Evolutionary conservation across 2,797 vertebrate species (phyloP).

Genomic region (Thripadectes ignobilis): DNA sequence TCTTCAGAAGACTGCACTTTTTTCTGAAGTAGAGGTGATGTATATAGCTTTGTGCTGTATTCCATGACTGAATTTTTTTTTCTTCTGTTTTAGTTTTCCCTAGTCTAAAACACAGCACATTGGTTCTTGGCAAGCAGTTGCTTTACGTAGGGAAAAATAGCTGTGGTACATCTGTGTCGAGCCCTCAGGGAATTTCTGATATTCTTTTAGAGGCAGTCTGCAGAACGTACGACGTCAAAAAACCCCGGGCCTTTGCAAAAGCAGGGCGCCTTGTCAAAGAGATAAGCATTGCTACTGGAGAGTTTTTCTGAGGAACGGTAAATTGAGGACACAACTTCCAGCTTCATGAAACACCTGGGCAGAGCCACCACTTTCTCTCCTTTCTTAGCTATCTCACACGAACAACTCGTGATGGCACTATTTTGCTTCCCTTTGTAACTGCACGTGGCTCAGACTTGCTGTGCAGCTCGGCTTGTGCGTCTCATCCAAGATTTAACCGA

Average conservation of each 20-base stretch:
- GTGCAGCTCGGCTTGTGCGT: not conserved
- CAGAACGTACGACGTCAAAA: not conserved
- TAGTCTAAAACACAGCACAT: not conserved
- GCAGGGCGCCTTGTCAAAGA: not conserved
- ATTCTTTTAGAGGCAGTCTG: not conserved
- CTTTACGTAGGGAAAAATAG: not conserved
- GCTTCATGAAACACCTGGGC: not conserved
- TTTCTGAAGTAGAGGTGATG: not conserved
- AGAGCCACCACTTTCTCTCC: not conserved
- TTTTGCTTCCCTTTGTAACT: not conserved
- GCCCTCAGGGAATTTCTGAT: not conserved
- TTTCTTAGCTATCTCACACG: not conserved
- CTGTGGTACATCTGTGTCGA: not conserved
- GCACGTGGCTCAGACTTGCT: accelerated
- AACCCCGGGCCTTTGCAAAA: not conserved
- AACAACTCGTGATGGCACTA: accelerated
- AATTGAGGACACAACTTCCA: not conserved
- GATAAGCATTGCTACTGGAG: not conserved
- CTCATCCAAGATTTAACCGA: not conserved
- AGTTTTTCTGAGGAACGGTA: not conserved
- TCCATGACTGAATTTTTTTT: not conserved
- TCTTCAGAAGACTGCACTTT: not conserved
- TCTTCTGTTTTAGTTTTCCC: not conserved
- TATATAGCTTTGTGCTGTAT: not conserved
- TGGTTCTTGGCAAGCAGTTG: not conserved